These are phyloP conservation scores for Pseudopipra pipra DNA, from an alignment of 2,113 vertebrate genomes.

Conservation along the genomic window DNA sequence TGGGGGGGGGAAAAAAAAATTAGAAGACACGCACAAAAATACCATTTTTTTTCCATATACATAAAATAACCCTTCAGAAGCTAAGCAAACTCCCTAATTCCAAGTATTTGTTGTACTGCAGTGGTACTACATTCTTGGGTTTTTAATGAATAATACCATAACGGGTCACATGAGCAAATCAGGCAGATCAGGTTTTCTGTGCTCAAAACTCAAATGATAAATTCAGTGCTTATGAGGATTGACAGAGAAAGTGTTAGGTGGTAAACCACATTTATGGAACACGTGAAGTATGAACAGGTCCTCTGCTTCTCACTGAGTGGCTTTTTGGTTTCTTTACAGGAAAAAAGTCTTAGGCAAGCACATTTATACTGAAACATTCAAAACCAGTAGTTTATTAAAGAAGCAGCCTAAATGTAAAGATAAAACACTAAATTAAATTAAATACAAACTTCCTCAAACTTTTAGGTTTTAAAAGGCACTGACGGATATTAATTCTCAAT, in stretches of 20 bases:
- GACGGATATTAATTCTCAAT: neutral
- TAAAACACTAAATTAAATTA: neutral
- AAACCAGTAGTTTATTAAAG: neutral
- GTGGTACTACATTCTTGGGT: neutral
- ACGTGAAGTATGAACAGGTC: neutral
- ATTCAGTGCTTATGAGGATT: neutral
- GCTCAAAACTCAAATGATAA: neutral
- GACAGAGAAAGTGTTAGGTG: neutral
- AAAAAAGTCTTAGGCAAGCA: neutral
- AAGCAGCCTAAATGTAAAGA: neutral
- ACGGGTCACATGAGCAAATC: neutral
- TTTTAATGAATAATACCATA: neutral
- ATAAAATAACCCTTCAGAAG: neutral
- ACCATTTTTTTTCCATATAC: neutral
- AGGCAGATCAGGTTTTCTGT: neutral
- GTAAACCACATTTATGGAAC: neutral
- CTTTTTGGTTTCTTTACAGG: neutral
- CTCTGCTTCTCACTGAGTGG: neutral
- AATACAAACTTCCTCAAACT: neutral
- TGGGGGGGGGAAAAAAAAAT: slow-evolving; percentile 53
- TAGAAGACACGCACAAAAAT: neutral
- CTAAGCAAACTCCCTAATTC: neutral
- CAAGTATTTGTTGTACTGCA: neutral
- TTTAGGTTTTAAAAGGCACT: neutral
- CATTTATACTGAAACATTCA: neutral